These are phyloP conservation scores for Fopius arisanus DNA, from an alignment of 1,140 invertebrate species.

Conservation along the genomic window DNA sequence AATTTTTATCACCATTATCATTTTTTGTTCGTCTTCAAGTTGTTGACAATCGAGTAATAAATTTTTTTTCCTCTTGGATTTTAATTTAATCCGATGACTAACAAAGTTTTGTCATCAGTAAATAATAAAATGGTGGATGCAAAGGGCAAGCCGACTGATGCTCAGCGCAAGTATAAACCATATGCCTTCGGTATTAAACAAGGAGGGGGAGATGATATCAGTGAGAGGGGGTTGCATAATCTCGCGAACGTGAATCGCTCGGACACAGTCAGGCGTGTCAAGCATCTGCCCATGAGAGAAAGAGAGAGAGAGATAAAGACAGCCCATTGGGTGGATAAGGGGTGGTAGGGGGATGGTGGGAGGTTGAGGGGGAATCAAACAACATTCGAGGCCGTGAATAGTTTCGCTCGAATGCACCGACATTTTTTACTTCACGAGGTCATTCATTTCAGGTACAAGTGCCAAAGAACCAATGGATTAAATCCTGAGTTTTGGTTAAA, in stretches of 20 bases:
- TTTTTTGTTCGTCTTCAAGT: no score
- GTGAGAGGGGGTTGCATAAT: slow-evolving; percentile 50
- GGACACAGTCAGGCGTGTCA: slow-evolving; percentile 46
- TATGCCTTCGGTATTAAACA: slow-evolving; percentile 1
- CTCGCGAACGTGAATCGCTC: slow-evolving; percentile 26
- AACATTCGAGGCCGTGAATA: slow-evolving; percentile 13
- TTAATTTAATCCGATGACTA: neutral
- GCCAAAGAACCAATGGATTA: neutral
- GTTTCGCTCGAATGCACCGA: slow-evolving; percentile 12
- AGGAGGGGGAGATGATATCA: neutral
- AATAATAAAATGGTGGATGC: slow-evolving; percentile 12
- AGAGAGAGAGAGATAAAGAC: neutral
- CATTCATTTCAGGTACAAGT: neutral
- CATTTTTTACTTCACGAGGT: slow-evolving; percentile 1
- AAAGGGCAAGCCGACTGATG: slow-evolving; percentile 21
- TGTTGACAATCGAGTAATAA: no score
- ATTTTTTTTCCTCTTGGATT: neutral
- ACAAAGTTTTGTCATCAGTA: neutral
- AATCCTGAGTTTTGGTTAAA: neutral
- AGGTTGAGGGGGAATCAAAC: neutral
- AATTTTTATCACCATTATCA: no score
- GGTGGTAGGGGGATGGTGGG: neutral
- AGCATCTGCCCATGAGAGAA: slow-evolving; percentile 51
- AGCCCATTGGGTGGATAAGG: no score
- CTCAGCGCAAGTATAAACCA: slow-evolving; percentile 24